Evolutionary conservation across 2,797 vertebrate species (phyloP), one percentile per base, ranked within the genome.

Genomic region (Hypotaenidia okinawae): DNA sequence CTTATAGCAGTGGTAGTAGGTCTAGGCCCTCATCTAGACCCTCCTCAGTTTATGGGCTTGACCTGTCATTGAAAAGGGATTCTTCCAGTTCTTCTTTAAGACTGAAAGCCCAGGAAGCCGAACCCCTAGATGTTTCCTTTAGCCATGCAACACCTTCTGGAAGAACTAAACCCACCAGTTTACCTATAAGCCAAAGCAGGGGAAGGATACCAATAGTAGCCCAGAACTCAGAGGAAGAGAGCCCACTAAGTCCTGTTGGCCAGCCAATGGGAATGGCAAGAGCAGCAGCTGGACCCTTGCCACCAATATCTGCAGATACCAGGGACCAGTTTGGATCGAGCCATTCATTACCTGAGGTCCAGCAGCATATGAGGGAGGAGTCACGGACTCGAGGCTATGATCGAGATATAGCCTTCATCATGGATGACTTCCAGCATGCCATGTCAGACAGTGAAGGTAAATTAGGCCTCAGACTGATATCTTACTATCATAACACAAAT

Each of bases 361-460:
- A 99, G 89, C 99, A 99, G 94, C 99, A 99, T 94, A 99, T 99
- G 99, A 99, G 99, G 96, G 99, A 99, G 97, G 99, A 99, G 97
- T 99, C 99, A 94, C 98, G 99, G 89, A 99, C 99, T 80, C 98
- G 99, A 72, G 99, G 99, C 93, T 99, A 99, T 94, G 99, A 99
- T 97, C 98, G 99, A 96, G 99, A 99, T 96, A 99, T 99, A 96
- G 99, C 99, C 89, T 99, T 99, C 98, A 99, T 99, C 98, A 99
- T 99, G 99, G 99, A 99, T 97, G 99, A 99, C 97, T 99, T 99
- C 97, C 99, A 99, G 96, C 99, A 99, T 96, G 99, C 99, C 98
- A 99, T 99, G 99, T 99, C 99, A 96, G 99, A 99, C 98, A 99
- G 99, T 86, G 99, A 99, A 99, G 99, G 99, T 99, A 99, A 99